These are phyloP conservation scores for Synanthedon vespiformis DNA, from an alignment of 2,888 invertebrate genomes.

Conservation along the genomic window DNA sequence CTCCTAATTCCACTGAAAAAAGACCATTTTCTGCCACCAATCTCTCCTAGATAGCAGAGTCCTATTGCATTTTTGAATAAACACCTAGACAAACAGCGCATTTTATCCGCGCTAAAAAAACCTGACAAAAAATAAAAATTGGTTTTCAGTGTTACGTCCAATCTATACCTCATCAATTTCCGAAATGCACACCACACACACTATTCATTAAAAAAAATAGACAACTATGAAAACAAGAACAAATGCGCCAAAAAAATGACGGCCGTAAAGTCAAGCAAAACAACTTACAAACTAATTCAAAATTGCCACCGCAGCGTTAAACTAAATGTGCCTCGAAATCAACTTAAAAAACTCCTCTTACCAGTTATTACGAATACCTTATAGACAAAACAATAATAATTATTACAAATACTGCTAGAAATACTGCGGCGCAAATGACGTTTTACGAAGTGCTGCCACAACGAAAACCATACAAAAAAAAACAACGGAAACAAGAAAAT, in stretches of 20 bases:
- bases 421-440: constrained; percentile 9
- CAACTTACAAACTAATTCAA: constrained; percentile 51
- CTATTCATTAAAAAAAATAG: constrained; percentile 26
- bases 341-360: constrained; percentile 41
- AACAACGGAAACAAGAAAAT: constrained; percentile 9
- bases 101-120: too few relatives aligned
- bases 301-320: constrained; percentile 31
- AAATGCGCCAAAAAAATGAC: constrained; percentile 17
- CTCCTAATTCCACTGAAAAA: too few relatives aligned
- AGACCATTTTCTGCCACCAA: too few relatives aligned
- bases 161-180: too few relatives aligned
- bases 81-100: too few relatives aligned
- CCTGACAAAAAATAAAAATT: constrained; percentile 16
- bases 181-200: constrained; percentile 10
- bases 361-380: constrained; percentile 20
- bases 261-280: constrained; percentile 40
- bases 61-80: too few relatives aligned
- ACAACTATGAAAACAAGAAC: constrained; percentile 36
- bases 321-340: constrained; percentile 37
- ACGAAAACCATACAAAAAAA: constrained; percentile 12
- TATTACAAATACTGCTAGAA: constrained; percentile 4
- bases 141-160: not conserved
- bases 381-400: constrained; percentile 8
- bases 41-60: too few relatives aligned
- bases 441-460: constrained; percentile 1